phyloP scores from a whole-genome alignment of 1,140 invertebrate genomes.

The Tyrophagus putrescentiae region DNA sequence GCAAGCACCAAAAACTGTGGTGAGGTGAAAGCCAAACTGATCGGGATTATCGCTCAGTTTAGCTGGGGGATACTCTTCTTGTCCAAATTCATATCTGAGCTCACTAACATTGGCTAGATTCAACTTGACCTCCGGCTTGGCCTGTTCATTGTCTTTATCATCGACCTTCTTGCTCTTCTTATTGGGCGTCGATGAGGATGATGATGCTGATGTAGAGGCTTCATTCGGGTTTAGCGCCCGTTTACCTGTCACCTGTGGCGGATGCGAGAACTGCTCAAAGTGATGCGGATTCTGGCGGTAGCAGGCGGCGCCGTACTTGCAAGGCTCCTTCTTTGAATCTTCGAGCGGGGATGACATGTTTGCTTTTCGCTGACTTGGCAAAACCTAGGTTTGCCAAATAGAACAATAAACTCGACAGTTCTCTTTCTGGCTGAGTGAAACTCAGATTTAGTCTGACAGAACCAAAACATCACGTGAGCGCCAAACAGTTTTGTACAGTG shows the following conservation, averaged over 20 bases:
- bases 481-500: too few species aligned
- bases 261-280: slow-evolving; percentile 59
- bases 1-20: slow-evolving; percentile 31
- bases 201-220: background rate
- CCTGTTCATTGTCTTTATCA: background rate
- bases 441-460: too few species aligned
- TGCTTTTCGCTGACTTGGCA: too few species aligned
- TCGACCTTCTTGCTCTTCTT: too few species aligned
- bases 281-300: slow-evolving; percentile 69
- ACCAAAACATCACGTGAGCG: too few species aligned
- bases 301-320: slow-evolving; percentile 62
- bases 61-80: background rate
- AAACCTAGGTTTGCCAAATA: too few species aligned
- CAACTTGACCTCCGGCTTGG: background rate
- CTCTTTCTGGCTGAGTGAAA: too few species aligned
- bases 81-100: background rate
- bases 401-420: too few species aligned
- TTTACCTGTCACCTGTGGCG: slow-evolving; percentile 25
- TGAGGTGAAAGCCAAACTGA: slow-evolving; percentile 18
- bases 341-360: too few species aligned
- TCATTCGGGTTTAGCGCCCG: background rate
- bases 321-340: slow-evolving; percentile 33
- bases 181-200: background rate
- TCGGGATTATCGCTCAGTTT: background rate
- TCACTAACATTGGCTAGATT: background rate